Base-by-base conservation (phyloP, 2,888 invertebrate species). In the Yponomeuta malinellus region DNA sequence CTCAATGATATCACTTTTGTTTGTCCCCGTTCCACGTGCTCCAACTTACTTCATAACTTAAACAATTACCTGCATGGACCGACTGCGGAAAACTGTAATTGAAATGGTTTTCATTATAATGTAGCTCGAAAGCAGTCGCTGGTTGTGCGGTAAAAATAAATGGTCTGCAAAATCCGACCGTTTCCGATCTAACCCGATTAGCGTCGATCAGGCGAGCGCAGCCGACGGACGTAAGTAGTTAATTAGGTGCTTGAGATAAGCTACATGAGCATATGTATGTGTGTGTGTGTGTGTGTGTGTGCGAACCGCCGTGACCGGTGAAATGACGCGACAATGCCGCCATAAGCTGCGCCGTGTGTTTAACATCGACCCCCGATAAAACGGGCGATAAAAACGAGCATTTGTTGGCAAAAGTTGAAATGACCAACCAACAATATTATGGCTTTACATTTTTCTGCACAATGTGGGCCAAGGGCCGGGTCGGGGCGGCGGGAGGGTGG, bases 361-460 rank as follows among this genome's bases (percentile, higher is more conserved):
- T 59, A 6, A 59, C 52, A 59, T 59, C 52, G 52, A 15, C 52
- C 52, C 10, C 9, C 65, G 33, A 65, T 65, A 29, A 65, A 29
- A 29, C 3, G 31, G 65, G 65, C 65, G 10, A 33, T 65, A 65
- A 65, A 29, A 65, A 65, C 29, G 31, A 31, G 29, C 29, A 65
- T 65, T 65, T 65, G 33, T 65, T 59, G 15, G 65, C 65, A 31
- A 29, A 65, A 6, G 33, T 29, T 29, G 65, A 65, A 65, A 65
- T 65, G 29, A 65, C 65, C 65, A 65, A 65, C 65, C 33, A 65
- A 65, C 65, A 65, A 31, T 59, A 15, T 31, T 65, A 65, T 31
- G 65, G 65, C 65, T 10, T 33, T 65, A 29, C 65, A 65, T 65
- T 65, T 65, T 64, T 65, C 12, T 31, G 33, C 33, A 8, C 31